These are phyloP conservation scores for Varroa destructor DNA, from an alignment of 1,140 invertebrate species.

Conservation along the genomic window DNA sequence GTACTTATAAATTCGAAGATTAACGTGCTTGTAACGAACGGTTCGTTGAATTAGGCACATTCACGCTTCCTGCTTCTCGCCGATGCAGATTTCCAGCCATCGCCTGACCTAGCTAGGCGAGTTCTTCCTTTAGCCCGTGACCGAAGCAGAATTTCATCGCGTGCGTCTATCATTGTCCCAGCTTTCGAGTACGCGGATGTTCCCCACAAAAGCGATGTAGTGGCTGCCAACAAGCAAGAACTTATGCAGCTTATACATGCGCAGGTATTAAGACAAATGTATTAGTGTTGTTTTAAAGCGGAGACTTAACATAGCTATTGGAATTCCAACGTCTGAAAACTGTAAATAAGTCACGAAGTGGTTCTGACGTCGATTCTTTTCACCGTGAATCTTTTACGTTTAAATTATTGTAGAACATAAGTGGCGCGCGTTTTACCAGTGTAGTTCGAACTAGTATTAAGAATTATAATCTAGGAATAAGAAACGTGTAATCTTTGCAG, in stretches of 20 bases:
- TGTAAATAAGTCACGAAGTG: too few species aligned
- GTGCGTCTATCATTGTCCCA: constrained; percentile 36
- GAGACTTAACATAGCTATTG: neutral
- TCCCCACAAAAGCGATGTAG: constrained; percentile 35
- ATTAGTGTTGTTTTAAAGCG: too few species aligned
- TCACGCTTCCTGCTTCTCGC: constrained; percentile 35
- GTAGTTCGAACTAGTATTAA: too few species aligned
- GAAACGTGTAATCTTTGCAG: too few species aligned
- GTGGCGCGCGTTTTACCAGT: too few species aligned
- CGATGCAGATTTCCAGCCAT: constrained; percentile 38
- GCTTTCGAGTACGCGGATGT: constrained; percentile 38
- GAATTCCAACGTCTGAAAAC: too few species aligned
- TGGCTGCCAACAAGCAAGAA: constrained; percentile 37
- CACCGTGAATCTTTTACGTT: too few species aligned
- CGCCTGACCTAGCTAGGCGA: constrained; percentile 35
- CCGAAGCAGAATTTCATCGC: neutral
- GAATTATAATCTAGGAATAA: too few species aligned
- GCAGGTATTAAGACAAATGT: neutral
- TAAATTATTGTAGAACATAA: too few species aligned
- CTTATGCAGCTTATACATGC: constrained; percentile 36
- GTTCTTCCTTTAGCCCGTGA: constrained; percentile 31
- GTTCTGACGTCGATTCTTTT: too few species aligned
- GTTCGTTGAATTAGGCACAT: constrained; percentile 30
- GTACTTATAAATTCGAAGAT: too few species aligned
- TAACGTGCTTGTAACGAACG: neutral